Percentiles rank a stretch among this genome's conserved stretches.
phyloP scores from a whole-genome alignment of 37 sponge, comb jelly and placozoan genomes.

The Geodia barretti region DNA sequence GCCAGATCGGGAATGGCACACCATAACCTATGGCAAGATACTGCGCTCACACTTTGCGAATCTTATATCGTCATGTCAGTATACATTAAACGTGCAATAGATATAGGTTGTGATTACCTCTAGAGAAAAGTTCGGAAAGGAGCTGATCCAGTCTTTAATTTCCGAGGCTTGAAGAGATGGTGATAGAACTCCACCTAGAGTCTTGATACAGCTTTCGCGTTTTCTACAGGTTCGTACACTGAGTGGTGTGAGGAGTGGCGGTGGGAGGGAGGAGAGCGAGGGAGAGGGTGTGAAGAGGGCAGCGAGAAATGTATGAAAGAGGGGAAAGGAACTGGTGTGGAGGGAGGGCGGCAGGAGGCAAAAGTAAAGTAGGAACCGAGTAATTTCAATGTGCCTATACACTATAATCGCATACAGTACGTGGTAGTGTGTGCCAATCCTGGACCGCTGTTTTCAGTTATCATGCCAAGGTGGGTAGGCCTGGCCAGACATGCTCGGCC shows the following conservation, averaged over 20 bases:
- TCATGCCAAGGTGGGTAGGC: too few relatives aligned
- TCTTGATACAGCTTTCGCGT: constrained; percentile 75
- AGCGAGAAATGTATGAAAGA: background rate
- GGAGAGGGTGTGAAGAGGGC: background rate
- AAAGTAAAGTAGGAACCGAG: too few relatives aligned
- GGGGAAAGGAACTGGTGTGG: background rate
- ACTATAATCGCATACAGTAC: too few relatives aligned
- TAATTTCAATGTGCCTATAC: too few relatives aligned
- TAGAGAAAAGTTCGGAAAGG: constrained; percentile 54
- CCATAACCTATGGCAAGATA: background rate
- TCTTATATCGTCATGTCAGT: background rate
- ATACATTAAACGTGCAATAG: background rate
- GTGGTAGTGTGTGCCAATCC: too few relatives aligned
- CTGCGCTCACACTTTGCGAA: constrained; percentile 13
- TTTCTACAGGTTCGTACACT: constrained; percentile 79
- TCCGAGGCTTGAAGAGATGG: constrained; percentile 44
- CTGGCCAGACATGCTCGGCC: too few relatives aligned
- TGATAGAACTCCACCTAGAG: constrained; percentile 72
- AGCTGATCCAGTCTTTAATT: constrained; percentile 31
- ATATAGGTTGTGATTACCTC: too few relatives aligned
- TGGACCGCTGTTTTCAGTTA: too few relatives aligned
- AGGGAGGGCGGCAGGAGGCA: too few relatives aligned
- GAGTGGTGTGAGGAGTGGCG: background rate
- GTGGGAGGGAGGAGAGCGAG: background rate
- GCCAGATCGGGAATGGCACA: too few relatives aligned